phyloP scores from a whole-genome alignment of 2,797 vertebrate genomes.

The Acanthurus leucopareius region DNA sequence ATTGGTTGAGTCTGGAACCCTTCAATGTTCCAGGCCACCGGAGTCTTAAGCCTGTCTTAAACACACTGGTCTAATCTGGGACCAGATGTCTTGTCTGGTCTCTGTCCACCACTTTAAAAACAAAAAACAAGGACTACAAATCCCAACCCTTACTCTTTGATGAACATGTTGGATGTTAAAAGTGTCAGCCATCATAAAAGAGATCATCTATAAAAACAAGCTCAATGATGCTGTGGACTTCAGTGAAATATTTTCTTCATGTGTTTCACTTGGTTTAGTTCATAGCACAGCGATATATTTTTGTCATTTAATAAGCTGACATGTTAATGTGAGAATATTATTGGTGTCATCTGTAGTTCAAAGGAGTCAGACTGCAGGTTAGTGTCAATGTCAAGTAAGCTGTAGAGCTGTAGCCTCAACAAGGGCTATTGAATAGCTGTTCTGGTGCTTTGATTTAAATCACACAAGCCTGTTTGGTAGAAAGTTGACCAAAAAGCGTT shows the following conservation, averaged over 20 bases:
- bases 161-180: not conserved
- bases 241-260: not conserved
- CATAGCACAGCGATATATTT: not conserved
- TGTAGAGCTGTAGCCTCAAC: not conserved
- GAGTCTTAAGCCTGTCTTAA: constrained; percentile 83
- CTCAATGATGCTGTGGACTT: not conserved
- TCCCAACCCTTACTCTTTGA: constrained; percentile 11
- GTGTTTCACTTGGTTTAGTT: constrained; percentile 19
- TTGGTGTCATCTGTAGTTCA: not conserved
- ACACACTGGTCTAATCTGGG: constrained; percentile 82
- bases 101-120: constrained; percentile 62
- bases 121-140: constrained; percentile 40
- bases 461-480: not conserved
- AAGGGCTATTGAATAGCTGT: not conserved
- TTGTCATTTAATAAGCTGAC: not conserved
- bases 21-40: constrained; percentile 79
- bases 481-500: not conserved
- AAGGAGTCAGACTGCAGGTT: not conserved
- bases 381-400: not conserved
- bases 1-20: constrained; percentile 82
- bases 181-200: constrained; percentile 7
- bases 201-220: not conserved
- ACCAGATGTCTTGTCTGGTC: constrained; percentile 82
- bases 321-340: not conserved
- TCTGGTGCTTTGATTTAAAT: not conserved